A percentile compares a stretch with the other conserved stretches of the same genome.
Conservation (phyloP, 2,113 vertebrate species). For the Pogonocichla stellata region DNA sequence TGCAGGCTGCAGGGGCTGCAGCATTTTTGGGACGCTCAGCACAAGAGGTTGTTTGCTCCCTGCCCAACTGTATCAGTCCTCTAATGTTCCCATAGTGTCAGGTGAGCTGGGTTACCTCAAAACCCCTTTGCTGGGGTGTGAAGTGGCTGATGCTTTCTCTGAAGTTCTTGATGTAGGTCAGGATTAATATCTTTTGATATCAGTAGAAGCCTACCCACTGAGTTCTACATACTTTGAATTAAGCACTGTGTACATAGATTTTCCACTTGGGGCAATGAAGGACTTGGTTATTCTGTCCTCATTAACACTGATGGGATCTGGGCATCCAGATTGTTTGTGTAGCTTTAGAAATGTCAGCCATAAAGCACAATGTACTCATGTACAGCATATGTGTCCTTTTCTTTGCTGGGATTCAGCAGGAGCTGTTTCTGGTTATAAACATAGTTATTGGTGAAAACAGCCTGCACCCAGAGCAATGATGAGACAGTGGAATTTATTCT, state of each 20-base stretch:
- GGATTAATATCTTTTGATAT: not conserved
- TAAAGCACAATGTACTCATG: not conserved
- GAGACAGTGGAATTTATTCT: conserved; percentile 33
- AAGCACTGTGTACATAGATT: not conserved
- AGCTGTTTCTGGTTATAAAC: not conserved
- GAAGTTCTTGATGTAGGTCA: not conserved
- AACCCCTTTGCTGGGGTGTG: not conserved
- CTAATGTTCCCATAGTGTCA: not conserved
- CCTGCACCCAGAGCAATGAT: not conserved
- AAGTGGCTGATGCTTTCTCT: not conserved
- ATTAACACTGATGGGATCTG: not conserved
- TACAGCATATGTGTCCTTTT: not conserved
- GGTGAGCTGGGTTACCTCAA: not conserved
- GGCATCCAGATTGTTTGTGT: not conserved
- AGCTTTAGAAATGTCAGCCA: not conserved
- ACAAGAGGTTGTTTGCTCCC: not conserved
- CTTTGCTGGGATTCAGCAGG: not conserved
- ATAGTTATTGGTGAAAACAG: not conserved
- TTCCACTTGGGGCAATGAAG: not conserved
- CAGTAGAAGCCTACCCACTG: not conserved
- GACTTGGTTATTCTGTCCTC: not conserved
- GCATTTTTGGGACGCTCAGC: not conserved
- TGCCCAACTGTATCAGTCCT: not conserved
- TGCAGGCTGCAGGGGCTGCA: not conserved
- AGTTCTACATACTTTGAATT: not conserved